phyloP scores from a whole-genome alignment of 2,888 invertebrate species.

The Microchrysa polita region DNA sequence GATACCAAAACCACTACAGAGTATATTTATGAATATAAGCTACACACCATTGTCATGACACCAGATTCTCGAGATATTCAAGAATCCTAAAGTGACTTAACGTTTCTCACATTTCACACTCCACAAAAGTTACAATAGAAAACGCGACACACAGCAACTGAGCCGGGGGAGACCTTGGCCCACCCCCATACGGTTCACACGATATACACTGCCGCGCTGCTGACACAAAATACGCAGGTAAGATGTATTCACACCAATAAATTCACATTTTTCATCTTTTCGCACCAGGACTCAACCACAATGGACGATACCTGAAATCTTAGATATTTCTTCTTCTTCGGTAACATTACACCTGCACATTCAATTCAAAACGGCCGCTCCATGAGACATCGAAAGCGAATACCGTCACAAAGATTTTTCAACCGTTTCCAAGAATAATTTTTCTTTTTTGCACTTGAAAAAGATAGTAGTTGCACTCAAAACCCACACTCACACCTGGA shows the following conservation, averaged over 20 bases:
- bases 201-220: too few species aligned
- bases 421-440: neutral
- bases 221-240: neutral
- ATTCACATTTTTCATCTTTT: neutral
- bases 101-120: neutral
- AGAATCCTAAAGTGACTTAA: constrained; percentile 7
- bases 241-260: neutral
- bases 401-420: neutral
- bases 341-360: neutral
- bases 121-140: neutral
- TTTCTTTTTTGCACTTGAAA: neutral
- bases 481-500: neutral
- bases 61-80: neutral
- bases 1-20: neutral
- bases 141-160: neutral
- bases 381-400: neutral
- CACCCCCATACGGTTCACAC: too few species aligned
- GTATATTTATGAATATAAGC: neutral
- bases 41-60: constrained; percentile 23
- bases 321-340: neutral
- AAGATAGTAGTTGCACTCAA: neutral
- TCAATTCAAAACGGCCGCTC: constrained; percentile 1
- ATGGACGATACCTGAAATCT: too few species aligned
- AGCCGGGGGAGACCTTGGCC: too few species aligned
- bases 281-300: neutral